A percentile compares a stretch with the other conserved stretches of the same genome.
Conservation (phyloP, 2,113 vertebrate species). For the Tupaia tana region DNA sequence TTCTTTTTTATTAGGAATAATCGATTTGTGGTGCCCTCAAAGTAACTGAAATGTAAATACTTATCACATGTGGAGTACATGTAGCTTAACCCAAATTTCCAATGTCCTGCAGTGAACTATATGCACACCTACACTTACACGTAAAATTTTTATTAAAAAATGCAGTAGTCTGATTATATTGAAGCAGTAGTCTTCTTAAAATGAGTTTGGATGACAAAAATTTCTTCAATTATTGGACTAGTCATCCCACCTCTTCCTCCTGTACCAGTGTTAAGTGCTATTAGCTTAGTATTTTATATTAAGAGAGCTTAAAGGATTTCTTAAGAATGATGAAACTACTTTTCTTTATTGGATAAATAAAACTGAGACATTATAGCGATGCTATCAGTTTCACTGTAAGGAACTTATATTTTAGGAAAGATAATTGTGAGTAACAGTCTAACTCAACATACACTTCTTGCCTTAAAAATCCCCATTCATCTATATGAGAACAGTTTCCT, state of each 20-base stretch:
- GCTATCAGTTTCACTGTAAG: background rate
- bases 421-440: background rate
- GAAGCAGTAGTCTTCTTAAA: background rate
- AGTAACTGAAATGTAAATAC: background rate
- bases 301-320: background rate
- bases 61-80: conserved; percentile 17
- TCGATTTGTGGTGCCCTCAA: background rate
- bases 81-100: background rate
- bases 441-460: background rate
- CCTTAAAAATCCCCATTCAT: background rate
- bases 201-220: conserved; percentile 12
- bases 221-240: background rate
- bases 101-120: background rate
- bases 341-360: background rate
- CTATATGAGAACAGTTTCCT: background rate
- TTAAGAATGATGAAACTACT: background rate
- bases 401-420: conserved; percentile 21
- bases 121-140: background rate
- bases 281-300: background rate
- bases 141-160: background rate
- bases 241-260: background rate
- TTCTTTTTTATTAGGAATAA: conserved; percentile 8
- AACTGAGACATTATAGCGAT: background rate
- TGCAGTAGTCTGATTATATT: background rate
- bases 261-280: background rate